Evolutionary conservation across 2,888 invertebrate genomes (phyloP), one percentile per base, ranked within the genome.

Genomic region (Dicyrtomina minuta): DNA sequence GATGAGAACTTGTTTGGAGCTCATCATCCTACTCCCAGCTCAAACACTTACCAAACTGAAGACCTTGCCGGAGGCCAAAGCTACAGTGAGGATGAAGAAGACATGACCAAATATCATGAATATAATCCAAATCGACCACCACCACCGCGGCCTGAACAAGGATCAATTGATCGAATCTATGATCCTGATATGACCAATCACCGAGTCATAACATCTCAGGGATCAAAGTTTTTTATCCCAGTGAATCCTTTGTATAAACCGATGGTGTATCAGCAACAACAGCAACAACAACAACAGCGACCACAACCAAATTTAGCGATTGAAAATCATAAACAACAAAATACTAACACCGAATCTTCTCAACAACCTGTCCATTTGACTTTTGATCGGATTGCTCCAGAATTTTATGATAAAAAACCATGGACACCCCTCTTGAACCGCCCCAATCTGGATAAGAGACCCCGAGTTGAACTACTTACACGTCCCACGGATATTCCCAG

Each of bases 391-490:
- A 68, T 77, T 20, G 66, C 74, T 13, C 76, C 76, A 43, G 75
- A 75, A 24, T 77, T 72, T 51, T 77, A 77, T 49, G 77, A 77
- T 62, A 72, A 72, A 13, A 71, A 75, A 20, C 76, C 77, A 2
- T 77, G 77, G 77, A 74, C 73, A 10, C 77, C 77, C 2, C 26
- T 77, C 4, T 62, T 77, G 1, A 71, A 75, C 43, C 65, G 75
- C 12, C 77, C 77, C 0, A 77, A 77, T 70, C 56, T 77, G 60
- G 77, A 76, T 59, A 76, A 77, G 51, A 55, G 74, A 69, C 77
- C 77, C 1, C 60, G 75, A 15, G 75, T 77, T 2, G 77, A 77
- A 2, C 60, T 72, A 12, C 70, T 66, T 24, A 39, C 41, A 3
- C 56, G 26, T 10, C n/a, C 56, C 2, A 12, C 62, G 17, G n/a